A percentile compares a stretch with the other conserved stretches of the same genome.
Evolutionary conservation across 1,140 invertebrate species (phyloP).

Genomic region (Saccostrea echinata): DNA sequence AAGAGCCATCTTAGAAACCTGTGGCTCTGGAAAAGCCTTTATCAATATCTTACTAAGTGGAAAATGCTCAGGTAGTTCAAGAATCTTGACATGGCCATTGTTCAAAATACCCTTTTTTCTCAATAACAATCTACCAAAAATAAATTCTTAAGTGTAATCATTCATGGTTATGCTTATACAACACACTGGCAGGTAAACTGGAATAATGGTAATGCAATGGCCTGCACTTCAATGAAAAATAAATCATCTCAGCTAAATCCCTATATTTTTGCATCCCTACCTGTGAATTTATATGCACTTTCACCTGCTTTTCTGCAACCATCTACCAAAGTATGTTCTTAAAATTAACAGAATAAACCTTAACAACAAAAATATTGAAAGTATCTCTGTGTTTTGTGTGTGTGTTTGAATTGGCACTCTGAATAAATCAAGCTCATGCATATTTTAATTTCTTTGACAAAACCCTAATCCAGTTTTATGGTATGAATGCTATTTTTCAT

Average conservation of each 20-base stretch:
- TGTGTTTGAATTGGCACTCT: neutral
- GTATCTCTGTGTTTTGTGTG: no score
- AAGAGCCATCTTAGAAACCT: neutral
- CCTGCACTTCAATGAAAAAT: conserved; percentile 8
- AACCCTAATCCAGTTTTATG: neutral
- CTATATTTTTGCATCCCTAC: neutral
- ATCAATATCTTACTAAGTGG: conserved; percentile 35
- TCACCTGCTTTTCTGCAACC: neutral
- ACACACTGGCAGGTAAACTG: neutral
- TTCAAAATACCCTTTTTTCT: conserved; percentile 18
- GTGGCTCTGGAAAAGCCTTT: conserved; percentile 1
- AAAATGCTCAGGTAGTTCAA: conserved; percentile 28
- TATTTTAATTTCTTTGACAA: neutral
- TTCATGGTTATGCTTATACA: conserved; percentile 22
- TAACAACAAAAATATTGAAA: no score
- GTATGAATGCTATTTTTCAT: conserved; percentile 10
- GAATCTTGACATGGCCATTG: conserved; percentile 27
- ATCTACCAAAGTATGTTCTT: no score
- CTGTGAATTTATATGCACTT: neutral
- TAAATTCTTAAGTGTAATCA: conserved; percentile 22
- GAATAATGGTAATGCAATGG: conserved; percentile 19
- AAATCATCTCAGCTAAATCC: neutral
- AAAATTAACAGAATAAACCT: no score
- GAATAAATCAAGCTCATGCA: neutral
- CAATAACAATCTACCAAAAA: conserved; percentile 37